These are phyloP conservation scores for Mormyrus lacerda DNA, from an alignment of 2,113 vertebrate genomes.

Conservation along the genomic window DNA sequence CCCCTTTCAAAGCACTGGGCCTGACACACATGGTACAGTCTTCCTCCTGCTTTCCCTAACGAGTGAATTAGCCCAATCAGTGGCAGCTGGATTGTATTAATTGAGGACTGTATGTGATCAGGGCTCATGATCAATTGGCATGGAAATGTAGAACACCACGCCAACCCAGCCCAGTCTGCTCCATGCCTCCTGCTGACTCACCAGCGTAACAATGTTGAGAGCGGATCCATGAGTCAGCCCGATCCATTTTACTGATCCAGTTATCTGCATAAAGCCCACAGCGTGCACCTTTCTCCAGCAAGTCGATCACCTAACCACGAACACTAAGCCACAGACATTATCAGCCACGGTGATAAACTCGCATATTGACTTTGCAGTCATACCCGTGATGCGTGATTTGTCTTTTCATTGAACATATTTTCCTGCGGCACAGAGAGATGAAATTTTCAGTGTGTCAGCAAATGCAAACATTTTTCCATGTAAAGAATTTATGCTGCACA, in stretches of 20 bases:
- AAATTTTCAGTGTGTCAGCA: neutral
- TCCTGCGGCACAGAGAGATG: neutral
- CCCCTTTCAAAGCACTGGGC: neutral
- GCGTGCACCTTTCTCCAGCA: neutral
- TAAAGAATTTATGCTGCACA: neutral
- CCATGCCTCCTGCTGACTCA: neutral
- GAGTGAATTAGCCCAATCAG: neutral
- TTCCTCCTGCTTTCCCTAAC: neutral
- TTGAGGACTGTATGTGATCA: neutral
- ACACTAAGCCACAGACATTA: neutral
- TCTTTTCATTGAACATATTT: neutral
- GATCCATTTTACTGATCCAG: conserved; percentile 3
- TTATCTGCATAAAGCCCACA: neutral
- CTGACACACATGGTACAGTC: neutral
- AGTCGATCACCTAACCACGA: neutral
- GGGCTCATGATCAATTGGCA: neutral
- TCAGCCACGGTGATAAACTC: neutral
- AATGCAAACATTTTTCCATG: neutral
- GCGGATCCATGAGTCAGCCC: neutral
- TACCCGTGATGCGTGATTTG: neutral
- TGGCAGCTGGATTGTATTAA: neutral
- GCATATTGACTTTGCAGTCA: neutral
- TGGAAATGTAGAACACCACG: neutral
- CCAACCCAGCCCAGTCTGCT: neutral
- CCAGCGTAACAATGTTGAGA: neutral